These are phyloP conservation scores for Phymanthus crucifer DNA, from an alignment of 92 coral and sea anemone species.

Conservation along the genomic window DNA sequence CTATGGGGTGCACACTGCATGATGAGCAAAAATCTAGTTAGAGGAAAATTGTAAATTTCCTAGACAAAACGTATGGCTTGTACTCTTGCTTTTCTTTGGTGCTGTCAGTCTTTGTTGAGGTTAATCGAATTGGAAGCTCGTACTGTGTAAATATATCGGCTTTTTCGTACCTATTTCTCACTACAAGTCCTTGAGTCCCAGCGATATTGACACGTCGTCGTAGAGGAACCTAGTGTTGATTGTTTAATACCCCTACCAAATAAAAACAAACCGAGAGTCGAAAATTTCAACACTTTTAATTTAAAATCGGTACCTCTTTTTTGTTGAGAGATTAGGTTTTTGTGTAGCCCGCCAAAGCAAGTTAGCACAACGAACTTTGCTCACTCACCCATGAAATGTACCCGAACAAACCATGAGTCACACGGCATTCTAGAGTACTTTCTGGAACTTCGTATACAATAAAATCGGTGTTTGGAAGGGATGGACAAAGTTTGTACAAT, in stretches of 20 bases:
- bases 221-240: slow-evolving; percentile 14
- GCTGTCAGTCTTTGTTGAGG: neutral
- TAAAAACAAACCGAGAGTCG: neutral
- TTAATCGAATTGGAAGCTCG: slow-evolving; percentile 27
- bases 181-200: slow-evolving; percentile 21
- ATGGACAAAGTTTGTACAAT: neutral
- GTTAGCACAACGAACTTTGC: neutral
- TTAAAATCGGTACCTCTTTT: neutral
- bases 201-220: slow-evolving; percentile 11
- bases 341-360: slow-evolving; percentile 6
- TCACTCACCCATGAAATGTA: slow-evolving; percentile 2
- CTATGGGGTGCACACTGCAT: neutral
- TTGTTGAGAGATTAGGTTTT: neutral
- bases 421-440: neutral
- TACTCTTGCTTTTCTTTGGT: slow-evolving; percentile 12
- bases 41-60: neutral
- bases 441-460: neutral
- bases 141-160: slow-evolving; percentile 31
- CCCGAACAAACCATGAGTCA: neutral
- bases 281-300: neutral
- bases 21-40: neutral
- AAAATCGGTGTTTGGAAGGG: neutral
- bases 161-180: slow-evolving; percentile 42
- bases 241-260: slow-evolving; percentile 17
- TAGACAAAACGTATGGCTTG: neutral